Evolutionary conservation across 2,888 invertebrate species (phyloP).

Genomic region (Ecdyonurus torrentis): DNA sequence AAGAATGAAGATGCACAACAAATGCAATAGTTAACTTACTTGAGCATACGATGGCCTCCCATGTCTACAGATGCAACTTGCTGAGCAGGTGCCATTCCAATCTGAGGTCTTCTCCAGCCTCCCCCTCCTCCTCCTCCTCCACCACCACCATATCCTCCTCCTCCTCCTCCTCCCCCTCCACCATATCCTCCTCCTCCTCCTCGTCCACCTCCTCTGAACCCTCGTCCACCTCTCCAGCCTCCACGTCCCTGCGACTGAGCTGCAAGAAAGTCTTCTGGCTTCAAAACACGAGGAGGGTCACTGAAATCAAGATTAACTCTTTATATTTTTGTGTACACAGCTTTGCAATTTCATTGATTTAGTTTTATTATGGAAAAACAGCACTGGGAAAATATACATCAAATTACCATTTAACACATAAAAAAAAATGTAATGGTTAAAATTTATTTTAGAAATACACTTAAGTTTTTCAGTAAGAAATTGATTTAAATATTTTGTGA

Average conservation of each 20-base stretch:
- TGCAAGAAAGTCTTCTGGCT: constrained; percentile 53
- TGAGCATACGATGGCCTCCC: constrained; percentile 52
- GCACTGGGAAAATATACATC: too few relatives aligned
- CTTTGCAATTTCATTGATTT: neutral
- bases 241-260: constrained; percentile 26
- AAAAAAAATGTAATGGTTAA: constrained; percentile 5
- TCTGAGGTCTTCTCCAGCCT: constrained; percentile 49
- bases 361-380: too few relatives aligned
- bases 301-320: constrained; percentile 39
- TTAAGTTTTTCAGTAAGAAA: neutral
- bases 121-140: neutral
- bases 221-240: neutral
- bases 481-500: neutral
- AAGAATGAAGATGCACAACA: too few relatives aligned
- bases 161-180: neutral
- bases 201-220: neutral
- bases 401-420: too few relatives aligned
- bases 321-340: neutral
- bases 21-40: too few relatives aligned
- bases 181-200: neutral
- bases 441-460: constrained; percentile 5
- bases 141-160: neutral
- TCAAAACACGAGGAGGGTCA: constrained; percentile 58
- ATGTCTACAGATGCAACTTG: constrained; percentile 45
- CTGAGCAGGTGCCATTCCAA: constrained; percentile 52